Conservation (phyloP, 1,140 invertebrate genomes). For the Aphaenogaster ashmeadi region DNA sequence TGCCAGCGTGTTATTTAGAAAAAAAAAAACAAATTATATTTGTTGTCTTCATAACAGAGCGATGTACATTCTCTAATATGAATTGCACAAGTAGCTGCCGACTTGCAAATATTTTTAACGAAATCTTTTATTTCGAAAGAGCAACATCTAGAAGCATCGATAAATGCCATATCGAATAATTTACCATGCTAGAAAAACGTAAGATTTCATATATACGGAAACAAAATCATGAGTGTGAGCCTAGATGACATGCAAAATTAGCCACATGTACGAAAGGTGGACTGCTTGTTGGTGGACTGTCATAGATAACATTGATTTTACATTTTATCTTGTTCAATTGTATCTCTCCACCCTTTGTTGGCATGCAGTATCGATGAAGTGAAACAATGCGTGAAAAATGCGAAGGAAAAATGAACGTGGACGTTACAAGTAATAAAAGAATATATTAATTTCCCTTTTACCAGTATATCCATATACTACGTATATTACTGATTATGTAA, state of each 20-base stretch:
- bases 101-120: constrained; percentile 49
- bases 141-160: constrained; percentile 44
- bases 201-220: constrained; percentile 18
- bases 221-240: constrained; percentile 46
- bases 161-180: constrained; percentile 48
- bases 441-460: constrained; percentile 29
- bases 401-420: constrained; percentile 50
- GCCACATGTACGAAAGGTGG: constrained; percentile 71
- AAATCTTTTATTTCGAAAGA: constrained; percentile 58
- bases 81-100: constrained; percentile 30
- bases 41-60: constrained; percentile 5
- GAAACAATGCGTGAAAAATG: constrained; percentile 52
- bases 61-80: constrained; percentile 22
- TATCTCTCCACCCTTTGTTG: constrained; percentile 80
- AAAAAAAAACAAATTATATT: background rate
- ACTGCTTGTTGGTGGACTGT: constrained; percentile 71
- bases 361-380: constrained; percentile 60
- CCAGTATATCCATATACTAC: background rate
- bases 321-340: constrained; percentile 43
- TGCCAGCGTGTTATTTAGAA: constrained; percentile 30
- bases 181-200: constrained; percentile 51
- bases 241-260: constrained; percentile 76
- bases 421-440: constrained; percentile 32
- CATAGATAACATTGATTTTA: constrained; percentile 51
- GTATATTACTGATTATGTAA: constrained; percentile 3